phyloP scores from a whole-genome alignment of 2,113 vertebrate genomes.

The Pycnonotus jocosus region DNA sequence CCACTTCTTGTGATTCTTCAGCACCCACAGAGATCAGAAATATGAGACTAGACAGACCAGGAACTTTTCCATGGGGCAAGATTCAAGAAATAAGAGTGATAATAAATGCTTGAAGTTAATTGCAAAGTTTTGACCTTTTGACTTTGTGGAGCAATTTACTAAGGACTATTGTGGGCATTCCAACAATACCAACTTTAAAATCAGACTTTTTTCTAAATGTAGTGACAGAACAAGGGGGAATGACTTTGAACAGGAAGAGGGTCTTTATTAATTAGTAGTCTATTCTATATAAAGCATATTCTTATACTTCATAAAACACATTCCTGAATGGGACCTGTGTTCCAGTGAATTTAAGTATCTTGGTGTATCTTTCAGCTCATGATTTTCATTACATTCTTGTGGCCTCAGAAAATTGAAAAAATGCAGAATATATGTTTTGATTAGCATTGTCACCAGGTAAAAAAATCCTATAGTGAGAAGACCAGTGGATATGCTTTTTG shows the following conservation, averaged over 20 bases:
- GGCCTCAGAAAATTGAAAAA: not conserved
- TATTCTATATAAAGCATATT: not conserved
- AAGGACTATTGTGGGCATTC: not conserved
- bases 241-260: not conserved
- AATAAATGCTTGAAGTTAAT: not conserved
- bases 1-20: not conserved
- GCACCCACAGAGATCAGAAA: not conserved
- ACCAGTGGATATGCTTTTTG: not conserved
- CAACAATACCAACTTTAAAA: not conserved
- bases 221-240: not conserved
- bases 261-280: not conserved
- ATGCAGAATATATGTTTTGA: not conserved
- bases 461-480: not conserved
- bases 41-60: not conserved
- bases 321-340: not conserved
- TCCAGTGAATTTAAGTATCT: not conserved
- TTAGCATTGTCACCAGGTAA: not conserved
- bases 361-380: not conserved
- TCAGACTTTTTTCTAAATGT: not conserved
- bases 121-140: not conserved
- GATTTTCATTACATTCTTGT: not conserved
- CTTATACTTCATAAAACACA: not conserved
- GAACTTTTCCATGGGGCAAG: not conserved
- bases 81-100: not conserved
- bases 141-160: not conserved